Conservation (phyloP, 2,113 vertebrate genomes). For the Melanotaenia duboulayi region DNA sequence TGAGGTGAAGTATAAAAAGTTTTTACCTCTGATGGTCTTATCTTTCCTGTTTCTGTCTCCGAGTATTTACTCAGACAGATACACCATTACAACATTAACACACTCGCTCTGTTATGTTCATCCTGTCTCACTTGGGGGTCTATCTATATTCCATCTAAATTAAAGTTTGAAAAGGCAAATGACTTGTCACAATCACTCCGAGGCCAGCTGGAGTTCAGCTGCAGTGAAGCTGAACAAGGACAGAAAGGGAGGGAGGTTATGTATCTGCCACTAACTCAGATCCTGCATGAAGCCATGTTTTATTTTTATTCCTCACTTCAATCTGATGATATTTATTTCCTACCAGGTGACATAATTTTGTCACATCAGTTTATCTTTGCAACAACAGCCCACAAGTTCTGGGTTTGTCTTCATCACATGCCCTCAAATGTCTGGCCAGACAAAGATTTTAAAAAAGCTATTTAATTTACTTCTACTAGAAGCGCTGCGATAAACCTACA, state of each 20-base stretch:
- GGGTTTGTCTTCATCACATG: neutral
- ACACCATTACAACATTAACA: conserved; percentile 26
- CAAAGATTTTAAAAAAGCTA: no score
- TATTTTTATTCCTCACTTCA: neutral
- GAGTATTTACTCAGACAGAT: conserved; percentile 46
- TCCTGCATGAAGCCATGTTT: neutral
- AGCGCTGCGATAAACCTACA: no score
- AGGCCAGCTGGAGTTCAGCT: conserved; percentile 22
- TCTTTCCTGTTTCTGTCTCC: conserved; percentile 18
- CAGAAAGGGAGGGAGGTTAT: neutral
- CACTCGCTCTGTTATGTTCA: conserved; percentile 15
- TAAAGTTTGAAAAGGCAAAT: conserved; percentile 71
- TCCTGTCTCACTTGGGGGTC: conserved; percentile 27
- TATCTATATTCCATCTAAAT: conserved; percentile 76
- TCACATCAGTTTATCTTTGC: no score
- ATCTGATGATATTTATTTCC: neutral
- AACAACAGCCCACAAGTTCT: neutral
- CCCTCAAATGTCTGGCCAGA: neutral
- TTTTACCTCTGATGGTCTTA: conserved; percentile 24
- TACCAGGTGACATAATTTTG: neutral
- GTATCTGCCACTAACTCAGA: neutral
- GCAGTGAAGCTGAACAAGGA: neutral
- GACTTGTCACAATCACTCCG: conserved; percentile 28
- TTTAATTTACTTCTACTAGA: no score
- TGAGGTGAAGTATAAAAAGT: conserved; percentile 49